Percentiles rank a stretch among this genome's conserved stretches.
phyloP scores from a whole-genome alignment of 2,888 invertebrate species.

The Philonicus albiceps region DNA sequence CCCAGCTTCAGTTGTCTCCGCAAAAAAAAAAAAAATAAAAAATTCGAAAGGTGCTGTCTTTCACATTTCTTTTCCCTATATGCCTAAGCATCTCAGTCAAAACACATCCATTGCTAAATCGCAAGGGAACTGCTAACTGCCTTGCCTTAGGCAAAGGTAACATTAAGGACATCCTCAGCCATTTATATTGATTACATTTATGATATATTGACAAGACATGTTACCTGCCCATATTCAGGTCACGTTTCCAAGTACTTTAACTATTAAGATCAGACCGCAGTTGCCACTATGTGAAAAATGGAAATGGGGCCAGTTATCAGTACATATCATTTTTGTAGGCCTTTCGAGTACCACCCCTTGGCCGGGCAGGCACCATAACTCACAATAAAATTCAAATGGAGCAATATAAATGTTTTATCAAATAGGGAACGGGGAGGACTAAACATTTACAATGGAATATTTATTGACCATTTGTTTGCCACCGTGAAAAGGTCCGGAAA shows the following conservation, averaged over 20 bases:
- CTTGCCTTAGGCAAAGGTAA: constrained; percentile 23
- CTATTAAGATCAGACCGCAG: constrained; percentile 29
- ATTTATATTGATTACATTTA: constrained; percentile 39
- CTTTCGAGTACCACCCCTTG: not conserved
- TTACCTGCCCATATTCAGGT: not conserved
- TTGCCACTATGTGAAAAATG: constrained; percentile 1
- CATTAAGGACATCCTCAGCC: not conserved
- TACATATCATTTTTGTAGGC: constrained; percentile 1
- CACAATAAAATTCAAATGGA: constrained; percentile 21
- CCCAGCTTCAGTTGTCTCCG: not conserved
- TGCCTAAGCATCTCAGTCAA: not conserved
- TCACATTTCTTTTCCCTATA: not conserved
- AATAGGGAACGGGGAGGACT: not conserved
- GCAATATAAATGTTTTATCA: constrained; percentile 12
- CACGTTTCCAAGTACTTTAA: constrained; percentile 24
- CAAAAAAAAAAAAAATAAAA: too few species aligned
- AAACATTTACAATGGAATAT: not conserved
- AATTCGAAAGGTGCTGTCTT: not conserved
- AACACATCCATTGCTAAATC: not conserved
- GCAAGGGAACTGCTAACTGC: not conserved
- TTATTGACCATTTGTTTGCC: not conserved
- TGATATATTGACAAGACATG: constrained; percentile 36
- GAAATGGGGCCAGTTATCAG: constrained; percentile 19
- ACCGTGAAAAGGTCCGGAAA: not conserved
- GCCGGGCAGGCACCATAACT: not conserved